Evolutionary conservation across 2,113 vertebrate genomes (phyloP), one percentile per base, ranked within the genome.

Genomic region (Electrona antarctica): DNA sequence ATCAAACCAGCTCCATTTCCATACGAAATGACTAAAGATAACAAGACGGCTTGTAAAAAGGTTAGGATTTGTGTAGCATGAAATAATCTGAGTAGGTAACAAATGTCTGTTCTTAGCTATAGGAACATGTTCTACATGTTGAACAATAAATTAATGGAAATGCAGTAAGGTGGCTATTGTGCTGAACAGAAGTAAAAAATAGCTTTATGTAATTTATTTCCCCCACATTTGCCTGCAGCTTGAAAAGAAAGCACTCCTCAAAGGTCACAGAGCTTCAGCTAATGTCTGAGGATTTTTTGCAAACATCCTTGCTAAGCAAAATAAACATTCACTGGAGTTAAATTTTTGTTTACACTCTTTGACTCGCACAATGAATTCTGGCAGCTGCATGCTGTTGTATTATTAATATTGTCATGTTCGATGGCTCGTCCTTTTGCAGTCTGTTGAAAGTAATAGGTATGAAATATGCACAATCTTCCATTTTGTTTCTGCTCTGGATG

Each of bases 21-120:
- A 67, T 57, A 58, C 8, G n/a, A n/a, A 68, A 69, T 50, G 79
- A 84, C 61, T 51, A 60, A 64, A 77, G 74, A 79, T 89, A 84
- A 87, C 82, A 74, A 87, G 80, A 77, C 81, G 67, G 73, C 72
- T 81, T 69, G 57, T 77, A 80, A 87, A 41, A 85, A 79, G 74
- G 70, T 77, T 85, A 21, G 48, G 68, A 85, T 78, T 64, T 0
- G 77, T 71, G 67, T 68, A 62, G 47, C 73, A 56, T 60, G 77
- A 85, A 54, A 4, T 8, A 1, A 49, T 76, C 67, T 28, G 1
- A 48, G 70, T 14, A 11, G 33, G 33, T 64, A 62, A 76, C 81
- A 74, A 47, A 51, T 57, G 52, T 56, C 56, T 51, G 54, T 50
- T 11, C 47, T 33, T 56, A 33, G 69, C 33, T 41, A 41, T 41